Percentiles rank a stretch among this genome's conserved stretches.
Conservation (phyloP, 2,797 vertebrate genomes). For the Mareca strepera region DNA sequence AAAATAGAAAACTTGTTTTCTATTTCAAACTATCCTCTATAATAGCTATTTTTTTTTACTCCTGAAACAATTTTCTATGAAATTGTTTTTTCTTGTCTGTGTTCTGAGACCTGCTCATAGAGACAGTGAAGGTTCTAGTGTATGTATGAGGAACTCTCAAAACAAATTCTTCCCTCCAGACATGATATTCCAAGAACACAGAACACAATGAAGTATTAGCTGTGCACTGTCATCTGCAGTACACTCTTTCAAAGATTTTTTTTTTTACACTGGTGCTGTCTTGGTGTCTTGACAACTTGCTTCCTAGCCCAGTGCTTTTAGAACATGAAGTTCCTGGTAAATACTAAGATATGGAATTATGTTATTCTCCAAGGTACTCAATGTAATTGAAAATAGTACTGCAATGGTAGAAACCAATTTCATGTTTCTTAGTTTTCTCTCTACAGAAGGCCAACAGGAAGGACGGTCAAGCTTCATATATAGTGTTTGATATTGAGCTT, state of each 20-base stretch:
- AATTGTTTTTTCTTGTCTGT: not conserved
- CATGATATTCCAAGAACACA: not conserved
- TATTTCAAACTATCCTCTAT: not conserved
- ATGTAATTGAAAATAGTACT: not conserved
- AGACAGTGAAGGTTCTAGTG: not conserved
- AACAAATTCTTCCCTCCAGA: not conserved
- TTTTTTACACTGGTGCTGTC: not conserved
- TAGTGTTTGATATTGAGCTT: not conserved
- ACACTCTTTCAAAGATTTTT: not conserved
- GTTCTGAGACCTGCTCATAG: not conserved
- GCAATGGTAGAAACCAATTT: not conserved
- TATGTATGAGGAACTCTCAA: not conserved
- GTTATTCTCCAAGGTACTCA: not conserved
- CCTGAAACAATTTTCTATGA: not conserved
- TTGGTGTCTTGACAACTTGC: constrained; percentile 10
- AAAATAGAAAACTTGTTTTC: not conserved
- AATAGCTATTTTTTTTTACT: not conserved
- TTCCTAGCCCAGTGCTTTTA: constrained; percentile 4
- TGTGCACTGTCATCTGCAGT: not conserved
- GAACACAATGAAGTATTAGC: not conserved
- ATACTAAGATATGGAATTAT: not conserved
- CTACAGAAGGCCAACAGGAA: constrained; percentile 16
- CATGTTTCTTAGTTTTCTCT: not conserved
- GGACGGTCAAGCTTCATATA: not conserved
- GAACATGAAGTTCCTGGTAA: not conserved